These are phyloP conservation scores for Pipistrellus nathusii DNA, from an alignment of 2,797 vertebrate species.

Conservation along the genomic window DNA sequence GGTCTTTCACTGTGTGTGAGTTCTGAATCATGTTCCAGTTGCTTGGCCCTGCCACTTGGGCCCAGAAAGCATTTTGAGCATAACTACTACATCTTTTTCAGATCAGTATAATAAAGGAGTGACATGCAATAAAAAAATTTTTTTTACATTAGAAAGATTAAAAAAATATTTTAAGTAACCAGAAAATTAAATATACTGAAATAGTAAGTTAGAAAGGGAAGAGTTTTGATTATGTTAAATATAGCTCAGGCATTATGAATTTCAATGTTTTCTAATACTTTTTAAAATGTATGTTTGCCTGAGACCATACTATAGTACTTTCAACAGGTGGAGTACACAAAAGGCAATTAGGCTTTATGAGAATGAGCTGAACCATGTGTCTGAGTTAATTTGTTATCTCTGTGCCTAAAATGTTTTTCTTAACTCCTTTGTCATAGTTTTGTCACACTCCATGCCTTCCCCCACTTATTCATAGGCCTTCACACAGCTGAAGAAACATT, in stretches of 20 bases:
- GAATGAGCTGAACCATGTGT: constrained; percentile 76
- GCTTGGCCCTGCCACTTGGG: too few species aligned
- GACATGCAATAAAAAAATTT: too few species aligned
- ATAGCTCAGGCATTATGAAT: neutral
- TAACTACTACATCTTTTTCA: too few species aligned
- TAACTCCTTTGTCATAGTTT: constrained; percentile 72
- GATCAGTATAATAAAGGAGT: too few species aligned
- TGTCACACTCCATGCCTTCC: constrained; percentile 62
- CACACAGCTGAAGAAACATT: constrained; percentile 60
- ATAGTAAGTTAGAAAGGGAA: neutral
- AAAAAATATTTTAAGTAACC: too few species aligned
- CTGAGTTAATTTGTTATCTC: constrained; percentile 79
- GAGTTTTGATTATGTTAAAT: constrained; percentile 36
- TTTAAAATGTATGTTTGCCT: neutral
- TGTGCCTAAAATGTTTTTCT: constrained; percentile 72
- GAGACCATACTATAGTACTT: constrained; percentile 25
- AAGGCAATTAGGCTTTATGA: constrained; percentile 70
- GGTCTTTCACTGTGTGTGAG: too few species aligned
- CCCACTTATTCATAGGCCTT: constrained; percentile 62
- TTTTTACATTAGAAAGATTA: too few species aligned
- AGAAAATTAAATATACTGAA: too few species aligned
- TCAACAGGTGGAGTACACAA: constrained; percentile 38
- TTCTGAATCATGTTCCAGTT: too few species aligned
- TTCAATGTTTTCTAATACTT: constrained; percentile 4
- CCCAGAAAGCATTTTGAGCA: too few species aligned